phyloP scores from a whole-genome alignment of 2,113 vertebrate species.

The Oreotrochilus melanogaster region DNA sequence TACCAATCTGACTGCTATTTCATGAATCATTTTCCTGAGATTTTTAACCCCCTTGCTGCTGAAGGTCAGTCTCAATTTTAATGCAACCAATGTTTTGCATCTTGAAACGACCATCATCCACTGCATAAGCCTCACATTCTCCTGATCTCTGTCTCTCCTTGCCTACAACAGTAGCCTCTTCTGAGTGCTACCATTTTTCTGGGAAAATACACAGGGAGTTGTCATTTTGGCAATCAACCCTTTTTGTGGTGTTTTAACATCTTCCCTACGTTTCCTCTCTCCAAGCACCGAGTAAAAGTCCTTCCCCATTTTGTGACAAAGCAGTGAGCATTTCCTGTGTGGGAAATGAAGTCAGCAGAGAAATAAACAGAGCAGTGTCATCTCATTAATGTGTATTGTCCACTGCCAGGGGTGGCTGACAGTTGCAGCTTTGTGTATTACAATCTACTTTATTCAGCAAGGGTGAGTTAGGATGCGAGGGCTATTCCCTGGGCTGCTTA shows the following conservation, averaged over 20 bases:
- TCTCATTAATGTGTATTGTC: constrained; percentile 25
- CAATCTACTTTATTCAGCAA: constrained; percentile 47
- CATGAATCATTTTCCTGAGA: background rate
- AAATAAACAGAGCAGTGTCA: constrained; percentile 39
- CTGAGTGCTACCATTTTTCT: background rate
- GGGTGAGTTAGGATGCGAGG: constrained; percentile 28
- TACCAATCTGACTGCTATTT: background rate
- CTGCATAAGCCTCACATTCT: background rate
- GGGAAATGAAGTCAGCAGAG: background rate
- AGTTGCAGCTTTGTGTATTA: constrained; percentile 26
- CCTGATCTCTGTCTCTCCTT: background rate
- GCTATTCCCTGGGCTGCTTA: constrained; percentile 53
- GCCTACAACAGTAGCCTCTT: background rate
- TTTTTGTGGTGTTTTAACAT: background rate
- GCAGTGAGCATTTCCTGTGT: background rate
- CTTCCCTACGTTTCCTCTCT: background rate
- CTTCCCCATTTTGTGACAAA: background rate
- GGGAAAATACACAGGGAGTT: background rate
- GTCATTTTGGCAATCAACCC: background rate
- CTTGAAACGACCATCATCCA: background rate
- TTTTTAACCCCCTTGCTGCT: constrained; percentile 12
- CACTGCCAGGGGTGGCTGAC: constrained; percentile 24
- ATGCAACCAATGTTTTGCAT: background rate
- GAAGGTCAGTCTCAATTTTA: background rate
- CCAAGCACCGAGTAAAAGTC: background rate